phyloP scores from a whole-genome alignment of 2,797 vertebrate genomes.

The Chrysocyon brachyurus region DNA sequence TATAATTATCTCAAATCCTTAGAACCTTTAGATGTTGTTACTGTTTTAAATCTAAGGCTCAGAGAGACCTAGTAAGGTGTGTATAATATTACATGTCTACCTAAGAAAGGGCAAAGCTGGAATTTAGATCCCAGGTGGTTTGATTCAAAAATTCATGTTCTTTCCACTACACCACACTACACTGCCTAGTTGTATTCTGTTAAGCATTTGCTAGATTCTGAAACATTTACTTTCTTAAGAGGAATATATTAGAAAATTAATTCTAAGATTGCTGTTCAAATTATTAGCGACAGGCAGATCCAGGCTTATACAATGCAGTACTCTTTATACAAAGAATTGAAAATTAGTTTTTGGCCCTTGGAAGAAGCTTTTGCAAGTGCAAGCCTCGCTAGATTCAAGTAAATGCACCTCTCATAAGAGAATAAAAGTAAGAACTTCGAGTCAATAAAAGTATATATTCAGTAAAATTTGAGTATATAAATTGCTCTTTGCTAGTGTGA shows the following conservation, averaged over 20 bases:
- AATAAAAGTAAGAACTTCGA: background rate
- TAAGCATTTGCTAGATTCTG: conserved; percentile 62
- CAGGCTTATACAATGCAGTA: background rate
- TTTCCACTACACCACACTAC: background rate
- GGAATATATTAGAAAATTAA: conserved; percentile 43
- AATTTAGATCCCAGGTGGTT: conserved; percentile 2
- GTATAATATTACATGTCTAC: background rate
- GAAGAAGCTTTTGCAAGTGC: background rate
- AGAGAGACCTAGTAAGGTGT: background rate
- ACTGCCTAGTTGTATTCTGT: background rate
- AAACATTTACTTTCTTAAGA: conserved; percentile 50
- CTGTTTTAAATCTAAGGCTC: conserved; percentile 32
- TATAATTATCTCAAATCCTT: conserved; percentile 33
- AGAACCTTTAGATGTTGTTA: conserved; percentile 36
- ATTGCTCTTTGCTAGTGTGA: background rate
- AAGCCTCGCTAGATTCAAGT: conserved; percentile 21
- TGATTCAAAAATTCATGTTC: conserved; percentile 7
- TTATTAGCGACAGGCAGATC: background rate
- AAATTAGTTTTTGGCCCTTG: background rate
- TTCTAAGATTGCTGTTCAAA: conserved; percentile 7
- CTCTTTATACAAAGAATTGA: background rate
- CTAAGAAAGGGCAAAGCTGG: background rate
- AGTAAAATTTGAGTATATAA: conserved; percentile 37
- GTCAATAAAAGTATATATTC: background rate
- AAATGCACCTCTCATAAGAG: background rate